Base-by-base conservation (phyloP, 2,888 invertebrate genomes). In the Heliconius ismenius region DNA sequence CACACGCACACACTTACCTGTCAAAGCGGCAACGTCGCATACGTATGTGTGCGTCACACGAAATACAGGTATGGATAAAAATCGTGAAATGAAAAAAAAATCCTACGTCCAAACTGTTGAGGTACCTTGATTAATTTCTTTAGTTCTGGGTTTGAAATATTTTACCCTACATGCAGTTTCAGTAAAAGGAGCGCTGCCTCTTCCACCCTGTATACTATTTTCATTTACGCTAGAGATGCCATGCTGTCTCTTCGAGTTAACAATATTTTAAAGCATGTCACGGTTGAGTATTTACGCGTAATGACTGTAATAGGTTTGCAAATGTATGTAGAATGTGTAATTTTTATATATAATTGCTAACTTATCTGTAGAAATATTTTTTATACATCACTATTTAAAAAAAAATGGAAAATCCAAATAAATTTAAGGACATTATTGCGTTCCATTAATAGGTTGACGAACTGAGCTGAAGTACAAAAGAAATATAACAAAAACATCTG, bases 241-340 rank as follows among this genome's bases (percentile, higher is more conserved):
- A 60, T 54, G 58, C 49, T 58, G 58, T 58, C 70, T 60, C 70
- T 68, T 65, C 26, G 54, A 78, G 74, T 76, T 76, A 74, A 32
- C 73, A 65, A 54, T 60, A 28, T 21, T 74, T n/a, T 72, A 36
- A 76, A 78, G 72, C 79, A 81, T 83, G 82, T 81, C 81, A 79
- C 24, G 74, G 72, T 67, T 70, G 65, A 58, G 58, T 69, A 49
- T 64, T 28, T 60, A 65, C 43, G 39, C 58, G n/a, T 72, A 60
- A 76, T 60, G 64, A 32, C 36, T 26, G n/a, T 26, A 39, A 68
- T 36, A 21, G 21, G 24, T 73, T 60, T 62, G 24, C 24, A 73
- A 24, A 28, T 26, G 39, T 39, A 43, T 4, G 15, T 39, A 39
- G 13, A 65, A 24, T 65, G 36, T 32, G n/a, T 36, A 1, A 11